Percentiles rank a stretch among this genome's conserved stretches.
Evolutionary conservation across 1,140 invertebrate species (phyloP).

Genomic region (Stegodyphus mimosarum): DNA sequence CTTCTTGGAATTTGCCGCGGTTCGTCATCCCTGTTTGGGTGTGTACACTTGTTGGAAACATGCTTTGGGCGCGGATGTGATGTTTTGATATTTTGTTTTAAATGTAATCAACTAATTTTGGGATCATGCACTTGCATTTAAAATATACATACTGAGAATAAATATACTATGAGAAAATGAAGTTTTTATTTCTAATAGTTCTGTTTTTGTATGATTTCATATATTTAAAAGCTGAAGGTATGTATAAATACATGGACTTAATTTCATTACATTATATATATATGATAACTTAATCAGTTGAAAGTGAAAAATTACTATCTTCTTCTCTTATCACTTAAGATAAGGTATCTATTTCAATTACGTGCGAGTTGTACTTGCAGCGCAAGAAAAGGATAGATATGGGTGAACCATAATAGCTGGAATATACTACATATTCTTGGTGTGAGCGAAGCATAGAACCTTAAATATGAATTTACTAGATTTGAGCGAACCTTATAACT

Average conservation of each 20-base stretch:
- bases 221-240: conserved; percentile 40
- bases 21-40: conserved; percentile 53
- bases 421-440: background rate
- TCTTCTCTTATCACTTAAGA: background rate
- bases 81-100: background rate
- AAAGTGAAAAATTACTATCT: background rate
- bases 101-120: background rate
- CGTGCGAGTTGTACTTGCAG: background rate
- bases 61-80: conserved; percentile 12
- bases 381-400: background rate
- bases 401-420: background rate
- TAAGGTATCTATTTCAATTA: background rate
- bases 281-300: background rate
- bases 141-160: background rate
- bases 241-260: background rate
- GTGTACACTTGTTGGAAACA: conserved; percentile 21
- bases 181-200: background rate
- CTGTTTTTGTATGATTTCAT: background rate
- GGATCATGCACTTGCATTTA: background rate
- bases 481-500: no score
- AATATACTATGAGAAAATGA: background rate
- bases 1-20: conserved; percentile 19
- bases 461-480: no score
- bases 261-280: background rate
- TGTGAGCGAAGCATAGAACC: no score